These are phyloP conservation scores for Calypte anna DNA, from an alignment of 2,113 vertebrate genomes.

Conservation along the genomic window DNA sequence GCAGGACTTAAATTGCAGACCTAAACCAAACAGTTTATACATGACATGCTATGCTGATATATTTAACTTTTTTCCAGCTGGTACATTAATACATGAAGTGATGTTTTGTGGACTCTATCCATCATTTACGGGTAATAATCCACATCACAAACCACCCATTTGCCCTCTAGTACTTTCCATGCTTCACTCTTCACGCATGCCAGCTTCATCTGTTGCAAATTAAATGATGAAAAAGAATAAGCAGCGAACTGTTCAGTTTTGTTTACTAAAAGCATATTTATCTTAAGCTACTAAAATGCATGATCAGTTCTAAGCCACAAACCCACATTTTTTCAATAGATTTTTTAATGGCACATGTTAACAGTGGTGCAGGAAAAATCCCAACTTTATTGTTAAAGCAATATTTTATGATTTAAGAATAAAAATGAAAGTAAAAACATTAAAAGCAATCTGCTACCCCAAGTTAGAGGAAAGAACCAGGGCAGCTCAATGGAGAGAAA, in stretches of 20 bases:
- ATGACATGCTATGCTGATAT: not conserved
- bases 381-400: not conserved
- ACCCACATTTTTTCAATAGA: not conserved
- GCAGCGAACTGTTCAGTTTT: conserved; percentile 29
- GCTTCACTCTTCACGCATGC: not conserved
- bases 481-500: not conserved
- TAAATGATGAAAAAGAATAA: conserved; percentile 40
- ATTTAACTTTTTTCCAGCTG: not conserved
- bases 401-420: not conserved
- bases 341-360: not conserved
- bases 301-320: not conserved
- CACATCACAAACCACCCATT: conserved; percentile 47
- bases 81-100: conserved; percentile 23
- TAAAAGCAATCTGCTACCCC: not conserved
- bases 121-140: conserved; percentile 46
- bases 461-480: not conserved
- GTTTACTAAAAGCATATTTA: conserved; percentile 28
- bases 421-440: not conserved
- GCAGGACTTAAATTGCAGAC: conserved; percentile 5
- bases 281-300: conserved; percentile 31
- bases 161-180: conserved; percentile 35
- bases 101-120: conserved; percentile 42
- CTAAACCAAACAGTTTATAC: conserved; percentile 9
- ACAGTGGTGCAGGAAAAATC: not conserved
- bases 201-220: conserved; percentile 60